Evolutionary conservation across 1,140 invertebrate species (phyloP).

Genomic region (Eriosoma lanigerum): DNA sequence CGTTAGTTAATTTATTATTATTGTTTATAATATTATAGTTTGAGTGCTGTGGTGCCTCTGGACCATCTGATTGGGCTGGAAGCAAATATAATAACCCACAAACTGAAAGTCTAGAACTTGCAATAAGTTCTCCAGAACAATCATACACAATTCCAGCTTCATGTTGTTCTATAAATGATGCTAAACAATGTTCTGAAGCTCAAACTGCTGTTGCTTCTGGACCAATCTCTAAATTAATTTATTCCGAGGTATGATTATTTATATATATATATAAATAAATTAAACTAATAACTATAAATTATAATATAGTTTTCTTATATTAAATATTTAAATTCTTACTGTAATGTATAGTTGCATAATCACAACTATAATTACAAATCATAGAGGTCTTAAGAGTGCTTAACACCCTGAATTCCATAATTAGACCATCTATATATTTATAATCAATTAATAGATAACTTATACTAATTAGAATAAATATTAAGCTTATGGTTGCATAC

Average conservation of each 20-base stretch:
- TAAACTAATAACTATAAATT: too few species aligned
- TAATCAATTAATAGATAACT: too few species aligned
- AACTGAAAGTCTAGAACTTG: conserved; percentile 56
- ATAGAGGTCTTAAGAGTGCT: too few species aligned
- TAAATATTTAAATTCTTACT: too few species aligned
- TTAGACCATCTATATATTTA: too few species aligned
- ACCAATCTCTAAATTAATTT: conserved; percentile 61
- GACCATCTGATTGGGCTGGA: conserved; percentile 70
- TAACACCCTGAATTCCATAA: too few species aligned
- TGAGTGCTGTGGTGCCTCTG: conserved; percentile 72
- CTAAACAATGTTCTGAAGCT: conserved; percentile 60
- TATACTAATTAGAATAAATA: too few species aligned
- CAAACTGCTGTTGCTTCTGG: conserved; percentile 61
- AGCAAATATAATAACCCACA: conserved; percentile 64
- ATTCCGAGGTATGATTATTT: conserved; percentile 61
- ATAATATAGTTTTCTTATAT: too few species aligned
- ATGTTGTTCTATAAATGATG: conserved; percentile 63
- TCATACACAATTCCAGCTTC: conserved; percentile 65
- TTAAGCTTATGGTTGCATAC: too few species aligned
- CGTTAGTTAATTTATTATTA: not conserved
- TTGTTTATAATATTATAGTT: conserved; percentile 60
- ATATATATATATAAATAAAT: too few species aligned
- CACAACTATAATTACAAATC: too few species aligned
- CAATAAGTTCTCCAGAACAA: conserved; percentile 56
- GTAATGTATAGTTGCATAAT: too few species aligned